These are phyloP conservation scores for Vulpes vulpes DNA, from an alignment of 2,113 vertebrate species.

Conservation along the genomic window DNA sequence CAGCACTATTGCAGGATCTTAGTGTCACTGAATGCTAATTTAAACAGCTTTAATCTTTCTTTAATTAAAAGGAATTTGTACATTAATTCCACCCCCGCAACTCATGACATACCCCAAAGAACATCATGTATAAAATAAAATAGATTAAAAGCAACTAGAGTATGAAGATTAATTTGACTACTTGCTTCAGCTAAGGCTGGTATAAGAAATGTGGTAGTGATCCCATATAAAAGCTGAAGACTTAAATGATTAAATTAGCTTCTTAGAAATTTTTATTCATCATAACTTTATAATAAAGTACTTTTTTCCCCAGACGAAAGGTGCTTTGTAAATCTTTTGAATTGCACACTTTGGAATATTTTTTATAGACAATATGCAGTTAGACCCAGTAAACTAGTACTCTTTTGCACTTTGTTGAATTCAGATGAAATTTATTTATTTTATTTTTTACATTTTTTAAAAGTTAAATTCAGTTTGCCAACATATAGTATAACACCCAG, in stretches of 20 bases:
- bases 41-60: constrained; percentile 54
- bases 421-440: constrained; percentile 45
- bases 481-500: too few relatives aligned
- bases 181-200: constrained; percentile 56
- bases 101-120: constrained; percentile 31
- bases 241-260: constrained; percentile 67
- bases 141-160: constrained; percentile 62
- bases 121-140: constrained; percentile 58
- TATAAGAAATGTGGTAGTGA: constrained; percentile 44
- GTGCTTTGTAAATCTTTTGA: constrained; percentile 59
- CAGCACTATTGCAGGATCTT: not conserved
- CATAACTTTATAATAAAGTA: constrained; percentile 60
- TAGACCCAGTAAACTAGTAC: not conserved
- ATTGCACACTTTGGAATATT: constrained; percentile 54
- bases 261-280: constrained; percentile 61
- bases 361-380: not conserved
- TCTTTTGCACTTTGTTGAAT: constrained; percentile 23
- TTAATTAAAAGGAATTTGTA: constrained; percentile 76
- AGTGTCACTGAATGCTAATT: constrained; percentile 41
- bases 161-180: constrained; percentile 58
- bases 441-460: too few relatives aligned
- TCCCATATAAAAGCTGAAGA: constrained; percentile 51
- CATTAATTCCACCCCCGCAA: constrained; percentile 40
- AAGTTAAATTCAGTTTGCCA: too few relatives aligned
- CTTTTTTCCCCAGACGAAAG: not conserved